Evolutionary conservation across 2,888 invertebrate genomes (phyloP).

Genomic region (Branchipolynoe longqiensis): DNA sequence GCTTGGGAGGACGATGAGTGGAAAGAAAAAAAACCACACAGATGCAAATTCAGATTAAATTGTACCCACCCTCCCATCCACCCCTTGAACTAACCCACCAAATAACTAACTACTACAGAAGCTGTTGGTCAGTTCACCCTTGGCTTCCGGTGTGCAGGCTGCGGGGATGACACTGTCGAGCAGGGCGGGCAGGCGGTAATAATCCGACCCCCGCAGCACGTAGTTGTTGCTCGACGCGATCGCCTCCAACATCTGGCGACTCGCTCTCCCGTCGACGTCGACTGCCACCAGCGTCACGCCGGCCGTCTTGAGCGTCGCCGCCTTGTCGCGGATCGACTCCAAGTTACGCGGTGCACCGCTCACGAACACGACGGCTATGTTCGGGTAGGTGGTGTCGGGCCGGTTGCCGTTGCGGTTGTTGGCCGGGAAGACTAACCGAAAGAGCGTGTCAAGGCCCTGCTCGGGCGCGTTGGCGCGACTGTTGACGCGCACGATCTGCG

Average conservation of each 20-base stretch:
- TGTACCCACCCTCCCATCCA: no score
- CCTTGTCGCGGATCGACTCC: background rate
- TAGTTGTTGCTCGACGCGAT: background rate
- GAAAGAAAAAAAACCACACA: no score
- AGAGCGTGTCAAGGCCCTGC: background rate
- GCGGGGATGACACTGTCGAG: background rate
- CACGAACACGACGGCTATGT: conserved; percentile 22
- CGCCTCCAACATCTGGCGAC: background rate
- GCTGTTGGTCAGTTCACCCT: no score
- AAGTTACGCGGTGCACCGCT: background rate
- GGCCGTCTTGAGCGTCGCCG: background rate
- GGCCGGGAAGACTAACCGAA: background rate
- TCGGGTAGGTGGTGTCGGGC: background rate
- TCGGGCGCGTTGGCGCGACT: background rate
- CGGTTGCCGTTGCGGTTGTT: background rate
- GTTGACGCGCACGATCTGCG: background rate
- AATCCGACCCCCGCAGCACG: background rate
- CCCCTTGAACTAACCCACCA: no score
- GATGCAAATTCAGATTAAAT: no score
- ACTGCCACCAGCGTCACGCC: background rate
- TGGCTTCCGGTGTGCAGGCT: background rate
- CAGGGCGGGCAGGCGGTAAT: conserved; percentile 7
- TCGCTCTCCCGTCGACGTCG: background rate
- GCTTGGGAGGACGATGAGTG: no score
- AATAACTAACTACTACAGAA: no score